phyloP scores from a whole-genome alignment of 2,888 invertebrate genomes.

The Volucella inflata region DNA sequence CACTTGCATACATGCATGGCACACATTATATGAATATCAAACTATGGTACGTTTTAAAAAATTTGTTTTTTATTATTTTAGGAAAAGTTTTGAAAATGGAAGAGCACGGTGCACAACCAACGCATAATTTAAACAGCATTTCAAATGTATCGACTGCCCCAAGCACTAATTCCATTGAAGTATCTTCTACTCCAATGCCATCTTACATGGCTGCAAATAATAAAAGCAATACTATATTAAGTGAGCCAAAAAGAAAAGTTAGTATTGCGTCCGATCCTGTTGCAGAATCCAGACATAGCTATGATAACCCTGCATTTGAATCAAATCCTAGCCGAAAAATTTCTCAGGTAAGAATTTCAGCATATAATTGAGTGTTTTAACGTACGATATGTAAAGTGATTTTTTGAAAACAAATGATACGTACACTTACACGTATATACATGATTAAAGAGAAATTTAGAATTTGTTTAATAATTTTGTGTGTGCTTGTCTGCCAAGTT shows the following conservation, averaged over 20 bases:
- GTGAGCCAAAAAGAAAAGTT: slow-evolving; percentile 86
- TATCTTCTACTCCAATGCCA: slow-evolving; percentile 62
- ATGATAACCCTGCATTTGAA: slow-evolving; percentile 88
- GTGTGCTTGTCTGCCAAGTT: too few relatives aligned
- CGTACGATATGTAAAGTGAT: too few relatives aligned
- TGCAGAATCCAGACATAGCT: slow-evolving; percentile 81
- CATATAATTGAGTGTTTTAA: too few relatives aligned
- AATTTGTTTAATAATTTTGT: too few relatives aligned
- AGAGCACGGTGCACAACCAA: slow-evolving; percentile 67
- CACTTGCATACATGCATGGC: slow-evolving; percentile 1
- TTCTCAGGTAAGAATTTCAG: slow-evolving; percentile 81
- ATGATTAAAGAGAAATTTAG: too few relatives aligned
- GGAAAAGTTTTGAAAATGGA: slow-evolving; percentile 75
- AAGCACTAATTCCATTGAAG: slow-evolving; percentile 36
- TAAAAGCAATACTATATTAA: slow-evolving; percentile 78
- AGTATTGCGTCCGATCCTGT: slow-evolving; percentile 87
- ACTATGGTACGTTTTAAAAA: background rate
- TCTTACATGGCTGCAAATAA: slow-evolving; percentile 73
- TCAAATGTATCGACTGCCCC: slow-evolving; percentile 24
- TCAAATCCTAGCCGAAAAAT: slow-evolving; percentile 84
- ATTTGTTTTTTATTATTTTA: background rate
- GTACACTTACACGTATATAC: too few relatives aligned
- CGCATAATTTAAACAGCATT: slow-evolving; percentile 25
- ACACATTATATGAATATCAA: background rate
- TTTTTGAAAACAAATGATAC: too few relatives aligned